Evolutionary conservation across 2,888 invertebrate genomes (phyloP), one percentile per base, ranked within the genome.

Genomic region (Leptinotarsa haldemani): DNA sequence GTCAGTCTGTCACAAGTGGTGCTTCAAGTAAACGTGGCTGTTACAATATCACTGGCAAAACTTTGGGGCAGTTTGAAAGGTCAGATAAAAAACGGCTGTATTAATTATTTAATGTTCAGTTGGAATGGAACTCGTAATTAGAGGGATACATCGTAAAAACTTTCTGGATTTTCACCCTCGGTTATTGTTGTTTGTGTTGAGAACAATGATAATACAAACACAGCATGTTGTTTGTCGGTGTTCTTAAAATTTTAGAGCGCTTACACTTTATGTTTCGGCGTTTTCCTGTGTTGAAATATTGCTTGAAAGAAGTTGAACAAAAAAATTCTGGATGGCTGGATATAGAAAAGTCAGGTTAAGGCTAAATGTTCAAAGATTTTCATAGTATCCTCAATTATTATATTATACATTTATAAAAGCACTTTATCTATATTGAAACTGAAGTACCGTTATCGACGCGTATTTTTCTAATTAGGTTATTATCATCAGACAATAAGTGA

Each of bases 1-100:
- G 82, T 81, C 82, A 80, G 77, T 73, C 79, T 81, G 81, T 81
- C 81, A 81, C 67, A 73, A 71, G 70, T 71, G 67, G 70, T 71
- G 65, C 50, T 47, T 63, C 56, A 73, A 75, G 73, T 71, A 63
- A 69, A 73, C 40, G n/a, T 61, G 30, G 56, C 22, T 56, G 56
- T 56, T 56, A 56, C 56, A 22, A 56, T 56, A 22, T 22, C 56
- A 25, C 56, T 22, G 56, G 30, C n/a, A 7, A 61, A 61, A 61
- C 40, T 61, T 61, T 4, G 16, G 25, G 25, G 56, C 22, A 56
- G 20, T 56, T 5, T 16, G 56, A 22, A 56, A 56, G 56, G 13
- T 22, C 56, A 22, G 56, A 56, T 56, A 56, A 56, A 30, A 56
- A 56, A 56, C 56, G 22, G 12, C 25, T 56, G 56, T 56, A 56